phyloP scores from a whole-genome alignment of 2,797 vertebrate species.

The Acropternis orthonyx region DNA sequence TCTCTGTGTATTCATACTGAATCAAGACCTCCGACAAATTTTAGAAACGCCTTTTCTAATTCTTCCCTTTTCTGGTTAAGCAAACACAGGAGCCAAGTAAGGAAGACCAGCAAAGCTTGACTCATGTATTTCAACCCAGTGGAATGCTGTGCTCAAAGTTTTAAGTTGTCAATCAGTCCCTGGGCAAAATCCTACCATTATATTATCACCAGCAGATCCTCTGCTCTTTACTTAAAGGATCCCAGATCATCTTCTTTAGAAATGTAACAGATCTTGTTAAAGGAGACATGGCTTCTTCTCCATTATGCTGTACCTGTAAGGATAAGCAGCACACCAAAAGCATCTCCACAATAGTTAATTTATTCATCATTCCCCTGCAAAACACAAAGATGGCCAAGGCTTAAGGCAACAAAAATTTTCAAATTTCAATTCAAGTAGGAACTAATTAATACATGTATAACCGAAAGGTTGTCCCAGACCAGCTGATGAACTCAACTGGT shows the following conservation, averaged over 20 bases:
- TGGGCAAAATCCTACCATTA: not conserved
- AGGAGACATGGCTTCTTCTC: not conserved
- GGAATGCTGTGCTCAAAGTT: not conserved
- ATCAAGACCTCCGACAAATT: not conserved
- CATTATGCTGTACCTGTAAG: not conserved
- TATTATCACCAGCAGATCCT: not conserved
- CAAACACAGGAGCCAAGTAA: not conserved
- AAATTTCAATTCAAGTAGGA: not conserved
- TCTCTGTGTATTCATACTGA: not conserved
- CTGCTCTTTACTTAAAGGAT: not conserved
- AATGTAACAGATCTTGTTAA: not conserved
- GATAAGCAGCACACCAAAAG: not conserved
- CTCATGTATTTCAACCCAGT: accelerated
- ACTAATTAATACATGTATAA: not conserved
- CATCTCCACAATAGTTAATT: not conserved
- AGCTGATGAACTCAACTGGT: not conserved
- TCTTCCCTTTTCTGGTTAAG: not conserved
- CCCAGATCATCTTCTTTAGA: not conserved
- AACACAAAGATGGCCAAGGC: not conserved
- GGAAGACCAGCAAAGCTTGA: not conserved
- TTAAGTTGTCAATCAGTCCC: not conserved
- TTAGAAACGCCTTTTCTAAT: not conserved
- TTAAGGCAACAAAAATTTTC: not conserved
- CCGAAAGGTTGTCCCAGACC: not conserved
- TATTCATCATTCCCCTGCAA: not conserved